Evolutionary conservation across 1,140 invertebrate genomes (phyloP), one percentile per base, ranked within the genome.

Genomic region (Ceratina australensis): DNA sequence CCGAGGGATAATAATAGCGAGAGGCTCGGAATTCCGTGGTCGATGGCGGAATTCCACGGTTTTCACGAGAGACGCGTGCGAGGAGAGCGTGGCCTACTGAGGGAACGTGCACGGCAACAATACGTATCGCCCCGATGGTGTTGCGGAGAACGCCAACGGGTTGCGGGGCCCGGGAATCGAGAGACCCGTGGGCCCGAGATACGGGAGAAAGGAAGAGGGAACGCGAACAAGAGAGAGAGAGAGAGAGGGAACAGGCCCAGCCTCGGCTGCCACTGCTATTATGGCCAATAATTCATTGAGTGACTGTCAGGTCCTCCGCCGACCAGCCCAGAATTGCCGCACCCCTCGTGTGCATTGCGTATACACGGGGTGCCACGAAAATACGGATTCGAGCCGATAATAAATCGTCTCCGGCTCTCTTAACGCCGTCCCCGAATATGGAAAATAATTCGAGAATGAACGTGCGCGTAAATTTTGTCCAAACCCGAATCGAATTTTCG

Each of bases 221-320:
- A n/a, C n/a, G n/a, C n/a, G n/a, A n/a, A n/a, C n/a, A n/a, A n/a
- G 33, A 2, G 33, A 2, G 33, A 42, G 33, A 2, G 5, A 2
- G 33, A 42, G 33, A 42, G 33, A 42, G 33, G 10, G 56, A 75
- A 72, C 65, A 82, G 82, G 79, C 81, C 81, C 86, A 82, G 83
- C 84, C 83, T 82, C 88, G 81, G 84, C 89, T 89, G 88, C 90
- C 89, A 90, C 90, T 89, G 90, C 90, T 91, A 91, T 91, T 90
- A 91, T 91, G 90, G 89, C 88, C 90, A 90, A 90, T 91, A 91
- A 91, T 89, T 91, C 89, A 91, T 90, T 89, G 89, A 90, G 89
- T 89, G 87, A 89, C 87, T 89, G 87, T 86, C 87, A 89, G 85
- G 86, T 86, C 89, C 87, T 86, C 79, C 83, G 79, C 80, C 87